phyloP scores from a whole-genome alignment of 2,888 invertebrate species.

The Dichetophora obliterata region DNA sequence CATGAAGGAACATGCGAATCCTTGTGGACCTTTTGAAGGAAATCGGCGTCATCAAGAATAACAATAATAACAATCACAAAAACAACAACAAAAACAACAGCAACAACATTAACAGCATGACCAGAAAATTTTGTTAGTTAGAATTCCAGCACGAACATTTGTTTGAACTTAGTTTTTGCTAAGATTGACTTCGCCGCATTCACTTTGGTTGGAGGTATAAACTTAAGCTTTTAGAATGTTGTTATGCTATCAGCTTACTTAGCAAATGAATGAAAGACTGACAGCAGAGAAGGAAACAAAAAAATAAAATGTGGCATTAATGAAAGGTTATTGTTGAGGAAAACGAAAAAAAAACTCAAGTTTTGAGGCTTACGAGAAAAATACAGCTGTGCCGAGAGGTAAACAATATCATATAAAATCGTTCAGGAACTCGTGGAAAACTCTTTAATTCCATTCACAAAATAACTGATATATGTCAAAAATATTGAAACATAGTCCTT shows the following conservation, averaged over 20 bases:
- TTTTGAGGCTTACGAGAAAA: too few relatives aligned
- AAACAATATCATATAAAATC: too few relatives aligned
- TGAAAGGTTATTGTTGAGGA: not conserved
- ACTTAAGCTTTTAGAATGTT: too few relatives aligned
- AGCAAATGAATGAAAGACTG: too few relatives aligned
- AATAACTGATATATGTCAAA: too few relatives aligned
- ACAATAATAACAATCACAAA: not conserved
- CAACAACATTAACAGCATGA: slow-evolving; percentile 10
- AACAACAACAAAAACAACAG: slow-evolving; percentile 6
- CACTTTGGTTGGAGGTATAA: not conserved
- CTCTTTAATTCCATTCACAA: too few relatives aligned
- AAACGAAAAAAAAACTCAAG: not conserved
- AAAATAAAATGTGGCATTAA: not conserved
- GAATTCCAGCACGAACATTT: slow-evolving; percentile 15
- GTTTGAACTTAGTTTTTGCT: slow-evolving; percentile 3
- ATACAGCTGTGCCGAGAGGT: too few relatives aligned
- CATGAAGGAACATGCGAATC: slow-evolving; percentile 10
- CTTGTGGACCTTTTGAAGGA: slow-evolving; percentile 36
- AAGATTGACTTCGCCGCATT: not conserved
- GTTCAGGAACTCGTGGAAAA: too few relatives aligned
- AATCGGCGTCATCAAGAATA: slow-evolving; percentile 23
- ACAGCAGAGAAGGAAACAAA: not conserved
- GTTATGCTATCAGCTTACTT: too few relatives aligned
- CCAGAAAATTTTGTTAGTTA: not conserved
- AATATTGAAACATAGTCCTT: too few relatives aligned